phyloP scores from a whole-genome alignment of 1,140 invertebrate species.

The Doryteuthis pealeii region DNA sequence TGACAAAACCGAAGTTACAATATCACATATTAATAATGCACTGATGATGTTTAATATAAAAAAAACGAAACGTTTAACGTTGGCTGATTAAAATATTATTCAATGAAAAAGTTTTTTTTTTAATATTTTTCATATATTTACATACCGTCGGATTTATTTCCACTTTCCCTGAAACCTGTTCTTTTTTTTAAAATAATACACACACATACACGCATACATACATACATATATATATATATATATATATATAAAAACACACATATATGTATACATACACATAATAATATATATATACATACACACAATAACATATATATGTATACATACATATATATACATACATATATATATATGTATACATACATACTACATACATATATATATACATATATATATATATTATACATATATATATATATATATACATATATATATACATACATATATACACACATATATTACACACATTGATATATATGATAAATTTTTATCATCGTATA shows the following conservation, averaged over 20 bases:
- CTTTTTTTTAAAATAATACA: too few species aligned
- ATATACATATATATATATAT: background rate
- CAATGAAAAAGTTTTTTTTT: too few species aligned
- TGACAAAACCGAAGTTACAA: too few species aligned
- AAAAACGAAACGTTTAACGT: too few species aligned
- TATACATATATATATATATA: background rate
- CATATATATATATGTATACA: background rate
- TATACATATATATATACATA: background rate
- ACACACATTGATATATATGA: background rate
- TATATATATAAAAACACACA: background rate
- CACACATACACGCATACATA: background rate
- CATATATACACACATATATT: background rate
- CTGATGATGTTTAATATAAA: too few species aligned
- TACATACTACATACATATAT: background rate
- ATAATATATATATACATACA: background rate
- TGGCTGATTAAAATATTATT: too few species aligned
- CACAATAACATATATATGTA: background rate
- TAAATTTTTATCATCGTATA: background rate
- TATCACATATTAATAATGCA: too few species aligned
- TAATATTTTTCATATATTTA: too few species aligned
- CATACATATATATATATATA: background rate
- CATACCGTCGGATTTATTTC: too few species aligned
- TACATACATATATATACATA: background rate
- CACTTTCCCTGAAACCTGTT: too few species aligned
- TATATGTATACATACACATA: background rate